A percentile compares a stretch with the other conserved stretches of the same genome.
Conservation (phyloP, 2,113 vertebrate species). For the Astatoreochromis straeleni region DNA sequence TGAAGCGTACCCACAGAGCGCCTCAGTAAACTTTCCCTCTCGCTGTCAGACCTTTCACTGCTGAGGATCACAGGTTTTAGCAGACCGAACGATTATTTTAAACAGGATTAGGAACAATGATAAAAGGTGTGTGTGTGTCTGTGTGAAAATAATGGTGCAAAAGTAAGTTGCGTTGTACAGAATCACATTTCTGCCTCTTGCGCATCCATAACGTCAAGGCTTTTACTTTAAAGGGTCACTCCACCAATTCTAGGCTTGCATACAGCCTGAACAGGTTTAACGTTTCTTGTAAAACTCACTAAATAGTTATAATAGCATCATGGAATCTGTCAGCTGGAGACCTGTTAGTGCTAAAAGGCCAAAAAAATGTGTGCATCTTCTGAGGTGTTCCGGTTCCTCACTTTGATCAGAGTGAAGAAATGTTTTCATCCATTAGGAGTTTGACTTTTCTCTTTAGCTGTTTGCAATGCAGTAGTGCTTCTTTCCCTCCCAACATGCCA, state of each 20-base stretch:
- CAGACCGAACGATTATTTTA: not conserved
- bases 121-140: not conserved
- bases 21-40: not conserved
- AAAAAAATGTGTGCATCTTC: not conserved
- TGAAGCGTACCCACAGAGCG: not conserved
- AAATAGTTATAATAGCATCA: not conserved
- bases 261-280: not conserved
- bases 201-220: not conserved
- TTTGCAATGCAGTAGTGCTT: not conserved
- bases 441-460: not conserved
- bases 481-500: not conserved
- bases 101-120: not conserved
- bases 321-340: not conserved
- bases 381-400: not conserved
- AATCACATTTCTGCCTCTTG: not conserved
- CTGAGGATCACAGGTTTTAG: not conserved
- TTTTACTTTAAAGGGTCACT: not conserved
- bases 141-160: not conserved
- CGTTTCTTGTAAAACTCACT: not conserved
- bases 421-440: not conserved
- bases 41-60: not conserved
- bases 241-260: accelerated
- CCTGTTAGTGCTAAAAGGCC: not conserved
- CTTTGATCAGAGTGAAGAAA: not conserved
- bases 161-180: not conserved